These are phyloP conservation scores for Pitangus sulphuratus DNA, from an alignment of 2,797 vertebrate genomes.

Conservation along the genomic window DNA sequence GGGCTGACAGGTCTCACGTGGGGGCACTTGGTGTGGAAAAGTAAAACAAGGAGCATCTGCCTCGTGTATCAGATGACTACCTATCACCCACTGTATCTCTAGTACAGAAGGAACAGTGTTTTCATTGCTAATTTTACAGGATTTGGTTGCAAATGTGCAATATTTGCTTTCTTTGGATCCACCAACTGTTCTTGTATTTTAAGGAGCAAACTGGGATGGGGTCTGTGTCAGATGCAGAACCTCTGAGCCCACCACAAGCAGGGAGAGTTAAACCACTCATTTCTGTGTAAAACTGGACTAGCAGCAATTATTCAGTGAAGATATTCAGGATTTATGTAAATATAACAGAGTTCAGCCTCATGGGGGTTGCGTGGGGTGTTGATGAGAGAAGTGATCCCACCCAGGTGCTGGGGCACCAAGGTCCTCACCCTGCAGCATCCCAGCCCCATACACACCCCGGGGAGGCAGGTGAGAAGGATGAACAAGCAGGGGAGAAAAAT, in stretches of 20 bases:
- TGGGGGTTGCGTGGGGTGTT: rapidly evolving
- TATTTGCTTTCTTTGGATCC: neutral
- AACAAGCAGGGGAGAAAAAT: neutral
- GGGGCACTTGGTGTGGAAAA: neutral
- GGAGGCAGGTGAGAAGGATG: rapidly evolving
- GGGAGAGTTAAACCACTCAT: neutral
- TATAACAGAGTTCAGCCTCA: neutral
- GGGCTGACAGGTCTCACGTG: neutral
- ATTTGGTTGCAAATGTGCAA: neutral
- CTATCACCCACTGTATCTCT: neutral
- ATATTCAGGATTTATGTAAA: neutral
- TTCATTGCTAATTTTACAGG: neutral
- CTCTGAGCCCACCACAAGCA: neutral
- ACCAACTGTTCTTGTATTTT: neutral
- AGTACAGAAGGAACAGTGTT: neutral
- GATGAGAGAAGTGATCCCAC: neutral
- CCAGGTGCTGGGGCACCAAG: neutral
- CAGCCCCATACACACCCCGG: rapidly evolving
- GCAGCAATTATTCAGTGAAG: rapidly evolving
- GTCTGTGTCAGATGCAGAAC: neutral
- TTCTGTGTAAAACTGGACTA: neutral
- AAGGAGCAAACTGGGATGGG: neutral
- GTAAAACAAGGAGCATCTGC: neutral
- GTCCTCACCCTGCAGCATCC: neutral
- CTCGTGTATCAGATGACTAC: neutral